Base-by-base conservation (phyloP, 2,888 invertebrate genomes). In the Brachynemurus nebulosus region DNA sequence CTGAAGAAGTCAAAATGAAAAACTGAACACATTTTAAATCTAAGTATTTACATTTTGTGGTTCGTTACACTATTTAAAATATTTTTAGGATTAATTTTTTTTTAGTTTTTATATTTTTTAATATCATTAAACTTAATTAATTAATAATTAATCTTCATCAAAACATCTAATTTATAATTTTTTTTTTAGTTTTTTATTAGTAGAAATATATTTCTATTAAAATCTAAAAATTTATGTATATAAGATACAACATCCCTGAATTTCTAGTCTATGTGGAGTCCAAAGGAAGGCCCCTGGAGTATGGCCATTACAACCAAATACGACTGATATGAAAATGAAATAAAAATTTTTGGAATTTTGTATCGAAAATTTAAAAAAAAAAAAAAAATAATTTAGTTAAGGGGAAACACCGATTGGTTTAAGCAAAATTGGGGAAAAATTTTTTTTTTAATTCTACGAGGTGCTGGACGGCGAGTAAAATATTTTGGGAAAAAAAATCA, bases 221-320 rank as follows among this genome's bases (percentile, higher is more conserved):
- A 21, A n/a, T 42, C 17, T 42, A 34, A 16, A 14, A 19, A 34
- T 18, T 34, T 33, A 18, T 21, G 11, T 42, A 17, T 25, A 34
- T 42, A 11, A 34, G 14, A 40, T 18, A 19, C 21, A 34, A 33
- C 21, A 34, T 42, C 42, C 42, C 42, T 42, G 42, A 42, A 42
- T 42, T 42, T 12, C n/a, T 18, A 33, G 35, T 42, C 40, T 40
- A 34, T 20, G 47, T 49, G 47, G 48, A 49, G 49, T 47, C 45
- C 55, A 53, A 54, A 54, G 57, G 57, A 58, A 58, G 58, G 58
- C 58, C 57, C 53, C 57, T 47, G 50, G 37, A 53, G 51, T 49
- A 49, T 50, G 53, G 55, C 57, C 55, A 51, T 52, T 50, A 52
- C 48, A 52, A 51, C 53, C 53, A 55, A 52, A 50, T 50, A 46